Evolutionary conservation across 2,888 invertebrate species (phyloP).

Genomic region (Cylindroiulus punctatus): DNA sequence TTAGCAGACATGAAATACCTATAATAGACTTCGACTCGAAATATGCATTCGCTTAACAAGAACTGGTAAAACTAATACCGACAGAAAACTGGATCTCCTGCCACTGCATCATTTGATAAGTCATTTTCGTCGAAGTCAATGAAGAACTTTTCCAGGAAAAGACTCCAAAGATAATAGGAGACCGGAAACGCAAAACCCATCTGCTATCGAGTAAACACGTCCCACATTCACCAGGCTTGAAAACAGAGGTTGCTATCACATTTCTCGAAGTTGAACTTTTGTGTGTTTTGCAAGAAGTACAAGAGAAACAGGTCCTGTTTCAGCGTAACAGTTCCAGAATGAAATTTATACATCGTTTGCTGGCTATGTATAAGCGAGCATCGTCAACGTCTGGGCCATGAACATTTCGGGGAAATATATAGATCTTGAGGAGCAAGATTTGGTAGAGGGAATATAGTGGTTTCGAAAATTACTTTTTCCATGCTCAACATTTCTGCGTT

Average conservation of each 20-base stretch:
- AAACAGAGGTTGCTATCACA: background rate
- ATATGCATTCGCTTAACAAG: no score
- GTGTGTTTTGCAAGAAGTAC: background rate
- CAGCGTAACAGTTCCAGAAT: background rate
- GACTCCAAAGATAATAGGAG: background rate
- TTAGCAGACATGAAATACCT: no score
- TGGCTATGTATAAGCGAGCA: background rate
- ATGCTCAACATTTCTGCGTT: conserved; percentile 17
- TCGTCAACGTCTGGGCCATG: conserved; percentile 9
- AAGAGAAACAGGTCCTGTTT: background rate
- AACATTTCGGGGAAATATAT: background rate
- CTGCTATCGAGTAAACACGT: background rate
- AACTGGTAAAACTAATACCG: no score
- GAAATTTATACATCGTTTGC: background rate
- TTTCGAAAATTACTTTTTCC: conserved; percentile 3
- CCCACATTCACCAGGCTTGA: background rate
- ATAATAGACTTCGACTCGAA: no score
- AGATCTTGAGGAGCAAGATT: background rate
- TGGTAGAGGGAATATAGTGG: background rate
- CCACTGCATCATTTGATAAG: background rate
- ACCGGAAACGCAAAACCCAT: background rate
- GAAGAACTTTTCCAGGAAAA: background rate
- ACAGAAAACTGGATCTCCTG: no score
- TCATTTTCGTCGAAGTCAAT: background rate
- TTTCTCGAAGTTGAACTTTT: background rate